A percentile compares a stretch with the other conserved stretches of the same genome.
Conservation (phyloP, 2,888 invertebrate genomes). For the Drosophila mayaguana region DNA sequence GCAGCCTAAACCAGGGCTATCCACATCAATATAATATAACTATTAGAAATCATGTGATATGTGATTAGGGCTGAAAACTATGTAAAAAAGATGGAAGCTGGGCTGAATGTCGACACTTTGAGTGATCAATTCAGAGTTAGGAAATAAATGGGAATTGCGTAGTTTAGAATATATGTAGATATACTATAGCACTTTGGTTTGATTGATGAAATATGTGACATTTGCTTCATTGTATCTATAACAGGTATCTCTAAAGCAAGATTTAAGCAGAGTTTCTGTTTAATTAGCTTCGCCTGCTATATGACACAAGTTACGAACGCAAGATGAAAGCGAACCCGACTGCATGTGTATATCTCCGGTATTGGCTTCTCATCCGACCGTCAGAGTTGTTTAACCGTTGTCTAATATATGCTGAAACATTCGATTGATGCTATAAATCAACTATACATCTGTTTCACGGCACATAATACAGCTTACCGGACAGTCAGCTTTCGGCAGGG, state of each 20-base stretch:
- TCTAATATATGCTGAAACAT: not conserved
- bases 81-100: not conserved
- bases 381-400: not conserved
- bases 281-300: not conserved
- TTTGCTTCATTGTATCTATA: not conserved
- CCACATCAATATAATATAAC: not conserved
- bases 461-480: not conserved
- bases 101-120: too few relatives aligned
- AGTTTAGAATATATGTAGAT: not conserved
- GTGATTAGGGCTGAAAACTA: not conserved
- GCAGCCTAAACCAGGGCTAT: not conserved
- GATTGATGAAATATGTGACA: not conserved
- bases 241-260: not conserved
- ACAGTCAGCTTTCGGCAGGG: conserved; percentile 32
- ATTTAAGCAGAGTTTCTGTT: not conserved
- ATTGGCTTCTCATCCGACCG: not conserved
- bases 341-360: not conserved
- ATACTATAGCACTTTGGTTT: not conserved
- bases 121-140: not conserved
- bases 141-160: not conserved
- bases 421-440: conserved; percentile 22
- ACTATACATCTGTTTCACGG: not conserved
- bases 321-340: not conserved
- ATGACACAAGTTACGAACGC: not conserved
- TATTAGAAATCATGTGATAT: not conserved